Evolutionary conservation across 2,888 invertebrate genomes (phyloP).

Genomic region (Thymelicus sylvestris): DNA sequence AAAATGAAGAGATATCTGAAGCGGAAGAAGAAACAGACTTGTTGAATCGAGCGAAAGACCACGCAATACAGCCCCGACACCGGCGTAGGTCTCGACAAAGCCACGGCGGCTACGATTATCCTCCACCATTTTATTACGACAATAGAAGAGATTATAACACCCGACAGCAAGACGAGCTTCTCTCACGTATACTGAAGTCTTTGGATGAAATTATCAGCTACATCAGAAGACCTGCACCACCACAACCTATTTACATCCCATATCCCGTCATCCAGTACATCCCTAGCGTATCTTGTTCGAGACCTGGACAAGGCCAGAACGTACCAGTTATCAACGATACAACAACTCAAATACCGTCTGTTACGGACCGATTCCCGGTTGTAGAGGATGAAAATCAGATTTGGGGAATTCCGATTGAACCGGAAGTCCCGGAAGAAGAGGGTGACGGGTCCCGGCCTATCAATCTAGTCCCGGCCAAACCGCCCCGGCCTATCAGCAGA

Average conservation of each 20-base stretch:
- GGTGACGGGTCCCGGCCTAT: conserved; percentile 62
- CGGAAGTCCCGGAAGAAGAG: conserved; percentile 46
- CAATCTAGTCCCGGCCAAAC: conserved; percentile 55
- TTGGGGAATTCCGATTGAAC: conserved; percentile 58
- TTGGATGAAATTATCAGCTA: conserved; percentile 64
- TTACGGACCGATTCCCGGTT: conserved; percentile 53
- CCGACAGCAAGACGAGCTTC: conserved; percentile 56
- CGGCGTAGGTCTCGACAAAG: conserved; percentile 62
- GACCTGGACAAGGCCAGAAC: background rate
- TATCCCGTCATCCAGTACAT: conserved; percentile 54
- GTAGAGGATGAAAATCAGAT: conserved; percentile 65
- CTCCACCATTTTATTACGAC: conserved; percentile 55
- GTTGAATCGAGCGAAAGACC: conserved; percentile 48
- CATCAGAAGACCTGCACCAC: conserved; percentile 55
- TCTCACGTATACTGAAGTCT: conserved; percentile 60
- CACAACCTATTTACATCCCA: conserved; percentile 69
- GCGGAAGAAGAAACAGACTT: conserved; percentile 40
- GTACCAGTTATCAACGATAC: background rate
- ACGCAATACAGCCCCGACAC: conserved; percentile 52
- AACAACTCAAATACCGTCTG: background rate
- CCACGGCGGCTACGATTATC: conserved; percentile 54
- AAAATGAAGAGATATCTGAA: conserved; percentile 47
- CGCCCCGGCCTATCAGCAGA: conserved; percentile 43
- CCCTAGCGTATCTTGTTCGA: conserved; percentile 45
- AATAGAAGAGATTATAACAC: conserved; percentile 55